Evolutionary conservation across 2,797 vertebrate genomes (phyloP), one percentile per base, ranked within the genome.

Genomic region (Synanceia verrucosa): DNA sequence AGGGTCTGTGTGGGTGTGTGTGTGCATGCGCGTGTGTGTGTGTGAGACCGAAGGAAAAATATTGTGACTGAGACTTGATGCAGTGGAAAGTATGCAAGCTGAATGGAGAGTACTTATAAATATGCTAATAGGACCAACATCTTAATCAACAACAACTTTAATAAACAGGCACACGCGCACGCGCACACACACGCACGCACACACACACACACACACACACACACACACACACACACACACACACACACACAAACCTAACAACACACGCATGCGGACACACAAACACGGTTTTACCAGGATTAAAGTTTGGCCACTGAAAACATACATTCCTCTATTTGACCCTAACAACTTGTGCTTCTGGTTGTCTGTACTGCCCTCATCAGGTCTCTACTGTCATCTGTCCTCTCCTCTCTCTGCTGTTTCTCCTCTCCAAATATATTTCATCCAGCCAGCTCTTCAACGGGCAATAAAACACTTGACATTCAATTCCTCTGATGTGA

Each of bases 61-160:
- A 56, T n/a, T 78, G 57, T 67, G 80, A 76, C 51, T 66, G 52
- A 70, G 72, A 85, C 31, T 56, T 52, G 52, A 73, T 71, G 63
- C 53, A 68, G 60, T 39, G 63, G 50, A 61, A 79, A 71, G 53
- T 53, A 65, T 55, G 53, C 8, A 11, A 70, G 70, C 56, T 60
- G 65, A 84, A 51, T 73, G 57, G 64, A 55, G 51, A 16, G 50
- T 24, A 29, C 81, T 78, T 62, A 88, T 91, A 92, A 91, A 91
- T 86, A 93, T 92, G 92, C 86, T 74, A 80, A 80, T 64, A 60
- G 34, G 36, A 75, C 19, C 26, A 24, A 18, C 13, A 3, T 70
- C n/a, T 52, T 53, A 52, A 77, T 72, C 66, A 65, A 44, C 44
- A 52, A 6, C 5, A 57, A 57, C 31, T 70, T 74, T 73, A 65